Conservation (phyloP, 2,113 vertebrate species). For the Proterorhinus semilunaris region DNA sequence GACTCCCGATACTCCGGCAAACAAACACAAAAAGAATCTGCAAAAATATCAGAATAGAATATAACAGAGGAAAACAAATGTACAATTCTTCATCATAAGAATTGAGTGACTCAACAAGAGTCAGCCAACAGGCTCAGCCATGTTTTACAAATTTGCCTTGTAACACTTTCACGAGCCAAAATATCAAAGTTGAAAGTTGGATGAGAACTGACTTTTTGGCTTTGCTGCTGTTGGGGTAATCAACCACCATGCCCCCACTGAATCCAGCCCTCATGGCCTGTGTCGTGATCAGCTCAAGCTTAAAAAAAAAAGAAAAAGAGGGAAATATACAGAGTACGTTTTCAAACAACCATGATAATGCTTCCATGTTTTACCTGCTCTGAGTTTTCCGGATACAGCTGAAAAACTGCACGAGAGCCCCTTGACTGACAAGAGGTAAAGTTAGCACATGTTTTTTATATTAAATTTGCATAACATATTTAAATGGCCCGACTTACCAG, state of each 20-base stretch:
- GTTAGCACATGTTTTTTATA: background rate
- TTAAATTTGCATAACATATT: background rate
- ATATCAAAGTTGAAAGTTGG: slow-evolving; percentile 28
- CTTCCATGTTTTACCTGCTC: slow-evolving; percentile 82
- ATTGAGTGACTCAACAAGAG: too few species aligned
- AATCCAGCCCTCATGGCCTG: slow-evolving; percentile 96
- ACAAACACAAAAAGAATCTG: slow-evolving; percentile 96
- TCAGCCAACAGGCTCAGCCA: too few species aligned
- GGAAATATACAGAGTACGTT: background rate
- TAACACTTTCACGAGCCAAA: slow-evolving; percentile 29
- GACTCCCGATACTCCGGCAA: slow-evolving; percentile 81
- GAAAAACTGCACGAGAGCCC: slow-evolving; percentile 89
- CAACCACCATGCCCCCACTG: slow-evolving; percentile 93
- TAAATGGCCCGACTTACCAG: slow-evolving; percentile 75
- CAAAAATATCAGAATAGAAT: background rate
- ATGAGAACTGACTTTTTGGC: slow-evolving; percentile 90
- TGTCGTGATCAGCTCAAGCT: slow-evolving; percentile 92
- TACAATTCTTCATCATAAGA: too few species aligned
- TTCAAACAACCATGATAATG: background rate
- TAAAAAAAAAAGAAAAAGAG: slow-evolving; percentile 10
- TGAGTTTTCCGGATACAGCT: slow-evolving; percentile 93
- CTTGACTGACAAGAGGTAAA: slow-evolving; percentile 75
- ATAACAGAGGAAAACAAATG: too few species aligned
- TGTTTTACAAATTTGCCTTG: too few species aligned
- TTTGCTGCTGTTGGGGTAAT: slow-evolving; percentile 95